Conservation (phyloP, 1,140 invertebrate genomes). For the Drosophila azteca region DNA sequence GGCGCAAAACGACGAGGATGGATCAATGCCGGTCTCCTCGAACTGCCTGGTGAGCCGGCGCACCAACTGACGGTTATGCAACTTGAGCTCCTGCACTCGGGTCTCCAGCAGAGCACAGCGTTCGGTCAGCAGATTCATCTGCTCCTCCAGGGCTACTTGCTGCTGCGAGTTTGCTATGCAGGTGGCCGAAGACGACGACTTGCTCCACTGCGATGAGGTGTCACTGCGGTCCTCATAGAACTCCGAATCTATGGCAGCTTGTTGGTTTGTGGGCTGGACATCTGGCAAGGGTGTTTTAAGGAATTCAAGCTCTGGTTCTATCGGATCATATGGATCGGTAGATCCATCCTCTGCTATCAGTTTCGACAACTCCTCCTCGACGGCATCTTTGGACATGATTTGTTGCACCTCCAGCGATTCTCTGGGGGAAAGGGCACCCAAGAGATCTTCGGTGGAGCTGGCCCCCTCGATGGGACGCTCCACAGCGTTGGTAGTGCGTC, state of each 20-base stretch:
- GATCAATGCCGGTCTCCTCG: conserved; percentile 72
- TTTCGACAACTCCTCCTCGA: conserved; percentile 32
- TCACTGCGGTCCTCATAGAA: conserved; percentile 71
- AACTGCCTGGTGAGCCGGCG: conserved; percentile 74
- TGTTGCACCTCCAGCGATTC: conserved; percentile 56
- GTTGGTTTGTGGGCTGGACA: conserved; percentile 4
- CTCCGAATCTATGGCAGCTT: conserved; percentile 33
- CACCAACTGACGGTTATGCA: conserved; percentile 71
- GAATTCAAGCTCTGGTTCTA: conserved; percentile 74
- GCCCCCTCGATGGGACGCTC: conserved; percentile 64
- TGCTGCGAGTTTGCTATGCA: conserved; percentile 32
- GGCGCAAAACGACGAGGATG: conserved; percentile 65
- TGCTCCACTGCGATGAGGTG: conserved; percentile 79
- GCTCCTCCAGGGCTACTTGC: conserved; percentile 56
- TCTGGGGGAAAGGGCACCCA: conserved; percentile 43
- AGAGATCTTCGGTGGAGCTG: conserved; percentile 68
- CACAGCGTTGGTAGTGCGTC: conserved; percentile 35
- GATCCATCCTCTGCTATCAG: background rate
- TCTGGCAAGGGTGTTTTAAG: conserved; percentile 66
- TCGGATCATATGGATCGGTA: conserved; percentile 57
- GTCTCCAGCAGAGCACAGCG: conserved; percentile 75
- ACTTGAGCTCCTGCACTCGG: conserved; percentile 67
- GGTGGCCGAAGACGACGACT: conserved; percentile 73
- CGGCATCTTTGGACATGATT: conserved; percentile 34
- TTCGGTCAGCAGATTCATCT: conserved; percentile 60